Evolutionary conservation across 2,888 invertebrate species (phyloP).

Genomic region (Criorhina ranunculi): DNA sequence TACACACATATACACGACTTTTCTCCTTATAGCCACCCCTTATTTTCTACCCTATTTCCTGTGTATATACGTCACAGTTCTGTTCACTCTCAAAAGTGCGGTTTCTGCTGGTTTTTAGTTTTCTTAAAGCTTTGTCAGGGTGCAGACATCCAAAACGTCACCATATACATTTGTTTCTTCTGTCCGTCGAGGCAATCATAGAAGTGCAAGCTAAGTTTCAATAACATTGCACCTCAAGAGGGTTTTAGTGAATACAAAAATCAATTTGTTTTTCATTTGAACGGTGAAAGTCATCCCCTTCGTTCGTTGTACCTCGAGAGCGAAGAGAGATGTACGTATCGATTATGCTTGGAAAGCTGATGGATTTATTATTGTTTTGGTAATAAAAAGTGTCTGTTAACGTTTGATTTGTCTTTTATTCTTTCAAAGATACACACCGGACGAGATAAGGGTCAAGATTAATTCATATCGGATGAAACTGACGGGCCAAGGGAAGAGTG

Average conservation of each 20-base stretch:
- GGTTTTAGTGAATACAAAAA: conserved; percentile 25
- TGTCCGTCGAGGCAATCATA: conserved; percentile 58
- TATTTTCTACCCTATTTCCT: conserved; percentile 69
- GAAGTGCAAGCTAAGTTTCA: conserved; percentile 64
- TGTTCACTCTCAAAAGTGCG: conserved; percentile 50
- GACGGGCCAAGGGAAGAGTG: conserved; percentile 87
- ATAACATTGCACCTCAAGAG: conserved; percentile 54
- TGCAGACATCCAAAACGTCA: conserved; percentile 50
- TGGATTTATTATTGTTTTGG: conserved; percentile 54
- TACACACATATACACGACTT: conserved; percentile 25
- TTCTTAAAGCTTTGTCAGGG: conserved; percentile 64
- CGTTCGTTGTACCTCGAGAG: conserved; percentile 11
- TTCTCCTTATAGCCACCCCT: conserved; percentile 54
- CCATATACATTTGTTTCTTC: conserved; percentile 10
- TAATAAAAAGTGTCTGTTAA: conserved; percentile 43
- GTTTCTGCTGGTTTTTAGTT: conserved; percentile 48
- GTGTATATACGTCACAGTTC: conserved; percentile 57
- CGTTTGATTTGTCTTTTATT: conserved; percentile 64
- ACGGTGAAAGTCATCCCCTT: conserved; percentile 24
- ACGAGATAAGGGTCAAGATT: conserved; percentile 94
- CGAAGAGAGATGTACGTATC: conserved; percentile 43
- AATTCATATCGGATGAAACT: conserved; percentile 94
- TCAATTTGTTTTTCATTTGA: conserved; percentile 42
- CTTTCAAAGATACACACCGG: conserved; percentile 91
- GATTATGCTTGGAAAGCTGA: conserved; percentile 40